These are phyloP conservation scores for Agrypnia vestita DNA, from an alignment of 1,140 invertebrate genomes.

Conservation along the genomic window DNA sequence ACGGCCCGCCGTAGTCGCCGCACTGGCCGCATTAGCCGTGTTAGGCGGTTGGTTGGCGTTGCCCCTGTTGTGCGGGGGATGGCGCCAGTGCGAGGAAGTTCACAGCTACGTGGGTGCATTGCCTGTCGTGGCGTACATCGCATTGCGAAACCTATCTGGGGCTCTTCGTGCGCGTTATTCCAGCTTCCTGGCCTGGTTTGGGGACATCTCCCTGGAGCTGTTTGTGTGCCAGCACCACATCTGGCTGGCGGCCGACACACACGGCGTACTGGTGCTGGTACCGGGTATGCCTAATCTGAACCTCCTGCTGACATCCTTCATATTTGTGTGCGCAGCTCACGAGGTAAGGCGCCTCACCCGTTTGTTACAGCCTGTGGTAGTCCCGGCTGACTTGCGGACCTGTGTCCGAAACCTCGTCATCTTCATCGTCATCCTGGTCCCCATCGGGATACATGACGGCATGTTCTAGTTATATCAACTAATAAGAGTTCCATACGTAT, in stretches of 20 bases:
- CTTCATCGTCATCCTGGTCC: slow-evolving; percentile 90
- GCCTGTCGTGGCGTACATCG: slow-evolving; percentile 91
- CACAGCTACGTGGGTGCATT: slow-evolving; percentile 95
- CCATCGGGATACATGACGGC: slow-evolving; percentile 93
- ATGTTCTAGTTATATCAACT: slow-evolving; percentile 80
- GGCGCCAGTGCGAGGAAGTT: slow-evolving; percentile 93
- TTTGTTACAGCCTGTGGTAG: slow-evolving; percentile 85
- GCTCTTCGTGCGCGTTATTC: slow-evolving; percentile 90
- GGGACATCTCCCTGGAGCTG: slow-evolving; percentile 93
- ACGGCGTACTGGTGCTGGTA: slow-evolving; percentile 92
- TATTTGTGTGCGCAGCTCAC: slow-evolving; percentile 94
- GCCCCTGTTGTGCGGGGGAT: slow-evolving; percentile 88
- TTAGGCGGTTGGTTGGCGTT: slow-evolving; percentile 86
- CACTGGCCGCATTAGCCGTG: slow-evolving; percentile 81
- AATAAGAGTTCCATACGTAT: not conserved
- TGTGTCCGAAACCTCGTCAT: slow-evolving; percentile 90
- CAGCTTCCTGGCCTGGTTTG: slow-evolving; percentile 95
- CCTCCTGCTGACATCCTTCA: slow-evolving; percentile 92
- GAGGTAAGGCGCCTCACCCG: slow-evolving; percentile 89
- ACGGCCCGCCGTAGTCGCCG: slow-evolving; percentile 80
- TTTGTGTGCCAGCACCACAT: slow-evolving; percentile 96
- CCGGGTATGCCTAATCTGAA: slow-evolving; percentile 94
- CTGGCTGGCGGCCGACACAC: slow-evolving; percentile 94
- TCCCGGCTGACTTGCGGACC: slow-evolving; percentile 88
- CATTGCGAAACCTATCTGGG: slow-evolving; percentile 90